Evolutionary conservation across 2,113 vertebrate species (phyloP), one percentile per base, ranked within the genome.

Genomic region (Dipodomys merriami): DNA sequence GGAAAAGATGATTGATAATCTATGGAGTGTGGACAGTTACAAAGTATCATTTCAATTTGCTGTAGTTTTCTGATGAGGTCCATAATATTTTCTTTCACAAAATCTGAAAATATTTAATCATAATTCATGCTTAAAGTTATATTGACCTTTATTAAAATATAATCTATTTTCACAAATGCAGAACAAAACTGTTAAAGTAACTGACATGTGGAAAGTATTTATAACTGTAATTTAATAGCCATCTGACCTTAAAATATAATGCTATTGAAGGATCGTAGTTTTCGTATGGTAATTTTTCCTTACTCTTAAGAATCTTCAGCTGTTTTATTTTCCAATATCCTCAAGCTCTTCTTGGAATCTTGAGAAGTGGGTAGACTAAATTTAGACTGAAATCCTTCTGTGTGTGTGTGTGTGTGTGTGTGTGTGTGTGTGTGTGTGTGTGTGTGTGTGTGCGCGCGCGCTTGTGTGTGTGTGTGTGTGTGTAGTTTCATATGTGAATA

Each of bases 1-100:
- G 49, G 27, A 46, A 74, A 86, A 74, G 15, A 73, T 29, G 27
- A 39, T 62, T 92, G n/a, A 87, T 19, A 67, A 49, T 49, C 49
- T 49, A 29, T 25, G 23, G 27, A 72, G 13, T n/a, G 39, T 71
- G 15, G 53, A 60, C 15, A 5, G 71, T 29, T 87, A 68, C 11
- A 22, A 60, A 78, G 33, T 86, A 69, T 35, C 13, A 60, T 83
- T 29, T 77, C 39, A 92, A 1, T 76, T 78, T 78, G 65, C 33
- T 67, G 39, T 44, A 74, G n/a, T 49, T 85, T 95, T 94, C 64
- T 72, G 81, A 80, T 83, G 83, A 95, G 13, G 13, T n/a, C 19
- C 10, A 64, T 68, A 44, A 77, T 86, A 22, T 89, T 88, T 95
- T 69, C 23, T 89, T 94, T 64, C 29, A 64, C 6, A 71, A 85